A percentile compares a stretch with the other conserved stretches of the same genome.
phyloP scores from a whole-genome alignment of 2,888 invertebrate genomes.

The Leptinotarsa haldemani region DNA sequence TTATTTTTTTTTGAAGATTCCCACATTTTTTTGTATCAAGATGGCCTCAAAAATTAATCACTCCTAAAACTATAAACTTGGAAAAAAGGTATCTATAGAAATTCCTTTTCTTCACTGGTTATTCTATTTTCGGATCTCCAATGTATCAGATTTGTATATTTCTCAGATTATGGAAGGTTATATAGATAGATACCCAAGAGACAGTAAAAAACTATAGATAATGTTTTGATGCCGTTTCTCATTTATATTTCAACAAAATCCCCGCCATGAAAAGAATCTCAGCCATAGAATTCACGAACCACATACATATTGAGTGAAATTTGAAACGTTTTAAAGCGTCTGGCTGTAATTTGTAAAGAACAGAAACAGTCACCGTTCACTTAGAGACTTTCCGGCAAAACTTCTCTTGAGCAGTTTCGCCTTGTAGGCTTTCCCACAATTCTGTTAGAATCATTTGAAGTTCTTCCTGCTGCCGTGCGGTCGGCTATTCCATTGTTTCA shows the following conservation, averaged over 20 bases:
- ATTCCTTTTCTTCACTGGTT: too few relatives aligned
- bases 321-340: neutral
- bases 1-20: too few relatives aligned
- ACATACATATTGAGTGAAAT: neutral
- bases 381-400: constrained; percentile 6
- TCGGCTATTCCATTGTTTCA: constrained; percentile 57
- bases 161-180: too few relatives aligned
- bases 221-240: too few relatives aligned
- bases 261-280: neutral
- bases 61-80: too few relatives aligned
- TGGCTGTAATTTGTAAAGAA: neutral
- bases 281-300: neutral
- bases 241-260: neutral
- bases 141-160: too few relatives aligned
- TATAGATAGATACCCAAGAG: too few relatives aligned
- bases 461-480: constrained; percentile 40
- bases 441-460: constrained; percentile 53
- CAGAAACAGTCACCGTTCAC: constrained; percentile 7
- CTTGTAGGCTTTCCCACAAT: constrained; percentile 47
- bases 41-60: too few relatives aligned
- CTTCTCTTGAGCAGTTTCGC: constrained; percentile 17
- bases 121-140: too few relatives aligned
- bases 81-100: too few relatives aligned
- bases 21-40: too few relatives aligned
- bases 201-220: too few relatives aligned